Evolutionary conservation across 2,113 vertebrate genomes (phyloP).

Genomic region (Pseudopodoces humilis): DNA sequence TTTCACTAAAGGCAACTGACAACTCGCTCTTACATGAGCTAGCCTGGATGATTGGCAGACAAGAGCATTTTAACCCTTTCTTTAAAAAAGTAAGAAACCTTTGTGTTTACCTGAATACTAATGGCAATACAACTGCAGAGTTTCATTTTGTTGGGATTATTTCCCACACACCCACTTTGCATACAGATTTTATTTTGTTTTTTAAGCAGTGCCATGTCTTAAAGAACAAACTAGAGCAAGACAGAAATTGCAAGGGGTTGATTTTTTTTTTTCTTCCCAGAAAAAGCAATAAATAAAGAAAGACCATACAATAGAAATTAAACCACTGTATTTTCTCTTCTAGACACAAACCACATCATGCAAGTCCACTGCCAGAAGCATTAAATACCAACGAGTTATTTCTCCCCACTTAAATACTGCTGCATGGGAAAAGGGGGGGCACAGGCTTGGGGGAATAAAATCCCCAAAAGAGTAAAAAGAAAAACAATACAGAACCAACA

Average conservation of each 20-base stretch:
- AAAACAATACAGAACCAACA: not conserved
- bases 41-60: conserved; percentile 35
- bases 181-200: not conserved
- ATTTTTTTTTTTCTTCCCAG: not conserved
- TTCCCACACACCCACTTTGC: not conserved
- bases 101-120: not conserved
- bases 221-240: not conserved
- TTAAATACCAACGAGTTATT: not conserved
- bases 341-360: not conserved
- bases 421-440: not conserved
- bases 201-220: not conserved
- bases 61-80: conserved; percentile 15
- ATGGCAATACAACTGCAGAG: not conserved
- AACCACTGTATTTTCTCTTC: not conserved
- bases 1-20: conserved; percentile 59
- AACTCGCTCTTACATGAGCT: conserved; percentile 3
- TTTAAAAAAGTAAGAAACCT: not conserved
- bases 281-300: conserved; percentile 25
- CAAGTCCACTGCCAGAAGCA: conserved; percentile 40
- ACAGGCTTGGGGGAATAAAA: not conserved
- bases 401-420: conserved; percentile 2
- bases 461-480: not conserved
- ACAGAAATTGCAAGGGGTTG: not conserved
- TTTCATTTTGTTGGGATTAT: not conserved
- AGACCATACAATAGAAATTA: conserved; percentile 43